Percentiles rank a stretch among this genome's conserved stretches.
phyloP scores from a whole-genome alignment of 2,797 vertebrate genomes.

The Sebastes matsubarae region DNA sequence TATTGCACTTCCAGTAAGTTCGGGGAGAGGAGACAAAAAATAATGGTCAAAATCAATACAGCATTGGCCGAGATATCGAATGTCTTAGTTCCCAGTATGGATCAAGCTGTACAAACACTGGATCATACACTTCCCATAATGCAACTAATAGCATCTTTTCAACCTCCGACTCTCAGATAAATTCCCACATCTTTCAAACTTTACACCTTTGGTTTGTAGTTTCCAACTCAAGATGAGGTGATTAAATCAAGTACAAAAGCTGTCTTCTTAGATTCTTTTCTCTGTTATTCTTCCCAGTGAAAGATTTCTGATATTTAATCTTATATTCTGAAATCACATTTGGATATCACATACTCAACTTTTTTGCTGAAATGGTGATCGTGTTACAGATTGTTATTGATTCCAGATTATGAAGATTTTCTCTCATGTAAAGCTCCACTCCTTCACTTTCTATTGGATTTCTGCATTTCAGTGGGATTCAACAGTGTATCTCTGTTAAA shows the following conservation, averaged over 20 bases:
- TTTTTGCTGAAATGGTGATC: background rate
- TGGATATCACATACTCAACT: background rate
- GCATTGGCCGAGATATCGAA: background rate
- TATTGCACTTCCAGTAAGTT: background rate
- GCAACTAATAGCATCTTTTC: background rate
- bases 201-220: background rate
- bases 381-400: slow-evolving; percentile 6
- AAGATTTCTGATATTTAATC: background rate
- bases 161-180: background rate
- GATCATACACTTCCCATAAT: background rate
- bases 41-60: background rate
- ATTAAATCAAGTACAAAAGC: background rate
- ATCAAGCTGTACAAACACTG: background rate
- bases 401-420: background rate
- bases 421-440: background rate
- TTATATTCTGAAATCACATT: background rate
- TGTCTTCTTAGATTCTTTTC: background rate
- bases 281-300: background rate
- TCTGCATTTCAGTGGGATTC: slow-evolving; percentile 11
- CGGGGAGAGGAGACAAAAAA: background rate
- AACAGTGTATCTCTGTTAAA: slow-evolving; percentile 5
- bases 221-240: background rate
- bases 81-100: background rate
- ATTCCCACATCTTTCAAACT: background rate
- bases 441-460: slow-evolving; percentile 12